A percentile compares a stretch with the other conserved stretches of the same genome.
Conservation (phyloP, 2,797 vertebrate genomes). For the Channa striata region DNA sequence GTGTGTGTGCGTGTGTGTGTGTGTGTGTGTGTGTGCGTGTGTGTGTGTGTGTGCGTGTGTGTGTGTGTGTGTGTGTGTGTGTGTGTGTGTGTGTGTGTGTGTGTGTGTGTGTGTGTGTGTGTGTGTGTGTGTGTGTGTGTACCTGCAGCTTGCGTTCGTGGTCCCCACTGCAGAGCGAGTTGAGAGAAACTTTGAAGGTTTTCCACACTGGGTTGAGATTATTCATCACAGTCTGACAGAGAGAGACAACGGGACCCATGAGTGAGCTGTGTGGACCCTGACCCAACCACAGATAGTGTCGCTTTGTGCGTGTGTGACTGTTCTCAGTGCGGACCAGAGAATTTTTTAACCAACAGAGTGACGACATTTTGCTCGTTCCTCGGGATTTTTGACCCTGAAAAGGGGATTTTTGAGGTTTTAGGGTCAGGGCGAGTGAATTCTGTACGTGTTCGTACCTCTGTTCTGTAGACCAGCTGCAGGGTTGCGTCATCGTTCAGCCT, state of each 20-base stretch:
- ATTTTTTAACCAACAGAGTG: too few relatives aligned
- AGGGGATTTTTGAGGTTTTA: too few relatives aligned
- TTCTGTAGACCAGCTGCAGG: slow-evolving; percentile 96
- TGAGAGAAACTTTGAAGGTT: slow-evolving; percentile 96
- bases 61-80: slow-evolving; percentile 17
- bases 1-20: slow-evolving; percentile 17
- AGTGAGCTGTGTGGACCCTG: background rate
- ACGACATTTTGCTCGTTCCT: too few relatives aligned
- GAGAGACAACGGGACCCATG: background rate
- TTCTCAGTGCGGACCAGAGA: too few relatives aligned
- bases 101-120: background rate
- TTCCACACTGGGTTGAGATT: slow-evolving; percentile 98
- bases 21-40: slow-evolving; percentile 11
- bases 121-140: slow-evolving; percentile 26
- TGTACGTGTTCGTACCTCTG: slow-evolving; percentile 83
- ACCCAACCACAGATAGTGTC: too few relatives aligned
- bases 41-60: slow-evolving; percentile 1
- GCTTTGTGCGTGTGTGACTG: too few relatives aligned
- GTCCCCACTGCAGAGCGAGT: slow-evolving; percentile 96
- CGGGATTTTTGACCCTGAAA: too few relatives aligned
- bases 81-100: slow-evolving; percentile 14
- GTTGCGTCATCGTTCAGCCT: slow-evolving; percentile 95
- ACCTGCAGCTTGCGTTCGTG: slow-evolving; percentile 90
- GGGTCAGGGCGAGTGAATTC: too few relatives aligned
- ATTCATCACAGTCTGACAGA: slow-evolving; percentile 94